phyloP scores from a whole-genome alignment of 2,888 invertebrate genomes.

The Habroteleia sp. region DNA sequence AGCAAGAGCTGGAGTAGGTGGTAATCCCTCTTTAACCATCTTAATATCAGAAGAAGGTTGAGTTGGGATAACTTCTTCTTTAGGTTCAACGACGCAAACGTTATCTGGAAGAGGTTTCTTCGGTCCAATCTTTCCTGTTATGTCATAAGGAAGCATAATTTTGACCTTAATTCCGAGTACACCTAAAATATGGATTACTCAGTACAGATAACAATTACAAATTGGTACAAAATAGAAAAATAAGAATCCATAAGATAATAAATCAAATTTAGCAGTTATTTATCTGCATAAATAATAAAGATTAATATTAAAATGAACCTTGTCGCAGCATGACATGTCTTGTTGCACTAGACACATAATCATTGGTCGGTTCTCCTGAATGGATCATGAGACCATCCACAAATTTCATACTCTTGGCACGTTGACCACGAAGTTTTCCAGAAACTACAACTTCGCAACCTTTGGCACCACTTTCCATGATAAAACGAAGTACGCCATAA shows the following conservation, averaged over 20 bases:
- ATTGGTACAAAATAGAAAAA: no score
- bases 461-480: slow-evolving; percentile 98
- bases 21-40: slow-evolving; percentile 82
- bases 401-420: slow-evolving; percentile 99
- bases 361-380: slow-evolving; percentile 98
- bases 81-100: slow-evolving; percentile 97
- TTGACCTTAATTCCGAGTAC: slow-evolving; percentile 91
- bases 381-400: slow-evolving; percentile 99
- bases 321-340: slow-evolving; percentile 98
- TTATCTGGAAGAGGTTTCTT: slow-evolving; percentile 98
- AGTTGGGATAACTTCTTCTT: slow-evolving; percentile 91
- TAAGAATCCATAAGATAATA: no score
- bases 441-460: slow-evolving; percentile 99
- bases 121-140: slow-evolving; percentile 95
- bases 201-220: no score
- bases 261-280: no score
- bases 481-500: slow-evolving; percentile 99
- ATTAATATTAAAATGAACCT: slow-evolving; percentile 82
- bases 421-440: slow-evolving; percentile 98
- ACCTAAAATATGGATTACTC: slow-evolving; percentile 71
- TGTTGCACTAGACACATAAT: slow-evolving; percentile 99
- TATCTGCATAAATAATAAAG: no score
- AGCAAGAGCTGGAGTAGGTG: slow-evolving; percentile 82
- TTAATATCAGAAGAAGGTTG: slow-evolving; percentile 90
- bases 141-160: slow-evolving; percentile 99